phyloP scores from a whole-genome alignment of 2,888 invertebrate genomes.

The Matsumyia berberina region DNA sequence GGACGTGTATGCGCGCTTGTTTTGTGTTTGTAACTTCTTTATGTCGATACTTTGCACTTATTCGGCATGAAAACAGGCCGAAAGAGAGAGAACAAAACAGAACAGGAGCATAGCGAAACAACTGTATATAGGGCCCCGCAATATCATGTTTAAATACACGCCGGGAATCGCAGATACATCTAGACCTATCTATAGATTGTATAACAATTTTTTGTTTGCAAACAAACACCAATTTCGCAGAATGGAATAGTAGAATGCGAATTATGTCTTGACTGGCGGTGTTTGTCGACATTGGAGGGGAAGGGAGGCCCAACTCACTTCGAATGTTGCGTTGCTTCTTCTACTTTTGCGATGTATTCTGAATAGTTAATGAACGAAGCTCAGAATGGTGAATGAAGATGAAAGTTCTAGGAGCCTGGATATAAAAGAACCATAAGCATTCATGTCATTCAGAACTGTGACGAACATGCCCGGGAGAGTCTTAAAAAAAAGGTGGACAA shows the following conservation, averaged over 20 bases:
- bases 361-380: too few species aligned
- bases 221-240: conserved; percentile 44
- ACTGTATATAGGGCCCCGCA: conserved; percentile 18
- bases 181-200: conserved; percentile 28
- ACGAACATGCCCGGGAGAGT: too few species aligned
- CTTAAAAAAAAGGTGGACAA: too few species aligned
- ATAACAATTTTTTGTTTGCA: conserved; percentile 53
- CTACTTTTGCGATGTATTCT: too few species aligned
- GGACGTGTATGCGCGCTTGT: background rate
- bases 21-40: conserved; percentile 30
- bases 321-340: background rate
- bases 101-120: conserved; percentile 11
- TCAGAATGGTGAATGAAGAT: too few species aligned
- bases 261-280: conserved; percentile 19
- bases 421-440: too few species aligned
- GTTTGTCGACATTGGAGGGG: background rate
- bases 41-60: background rate
- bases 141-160: conserved; percentile 1
- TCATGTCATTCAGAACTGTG: too few species aligned
- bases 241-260: conserved; percentile 1
- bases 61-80: background rate
- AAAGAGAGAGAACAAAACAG: conserved; percentile 38
- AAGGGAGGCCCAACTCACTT: background rate
- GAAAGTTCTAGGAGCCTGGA: too few species aligned
- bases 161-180: conserved; percentile 4